A percentile compares a stretch with the other conserved stretches of the same genome.
Conservation (phyloP, 2,797 vertebrate species). For the Brachyrhaphis roseni region DNA sequence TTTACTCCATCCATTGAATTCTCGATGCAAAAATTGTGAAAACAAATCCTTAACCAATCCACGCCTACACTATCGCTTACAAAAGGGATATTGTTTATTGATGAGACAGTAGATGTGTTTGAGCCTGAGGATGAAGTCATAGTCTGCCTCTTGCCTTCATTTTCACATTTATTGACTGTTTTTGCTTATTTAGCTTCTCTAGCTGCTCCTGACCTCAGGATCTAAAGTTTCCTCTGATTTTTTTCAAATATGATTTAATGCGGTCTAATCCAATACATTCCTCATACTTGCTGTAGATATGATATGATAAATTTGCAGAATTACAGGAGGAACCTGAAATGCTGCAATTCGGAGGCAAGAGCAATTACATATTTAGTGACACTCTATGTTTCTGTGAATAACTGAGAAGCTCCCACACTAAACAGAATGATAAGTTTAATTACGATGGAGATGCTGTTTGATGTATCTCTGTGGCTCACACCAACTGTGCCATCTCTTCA, state of each 20-base stretch:
- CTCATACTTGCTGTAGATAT: constrained; percentile 30
- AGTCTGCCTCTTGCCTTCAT: constrained; percentile 37
- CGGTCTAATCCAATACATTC: constrained; percentile 34
- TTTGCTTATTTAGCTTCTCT: constrained; percentile 24
- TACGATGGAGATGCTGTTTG: constrained; percentile 74
- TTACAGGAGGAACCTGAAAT: constrained; percentile 58
- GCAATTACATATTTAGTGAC: constrained; percentile 73
- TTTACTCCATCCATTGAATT: constrained; percentile 40
- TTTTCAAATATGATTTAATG: constrained; percentile 55
- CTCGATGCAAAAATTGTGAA: constrained; percentile 45
- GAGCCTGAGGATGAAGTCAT: constrained; percentile 36
- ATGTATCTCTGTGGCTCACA: constrained; percentile 57
- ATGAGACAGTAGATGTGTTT: constrained; percentile 63
- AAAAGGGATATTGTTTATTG: constrained; percentile 64
- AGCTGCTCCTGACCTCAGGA: constrained; percentile 22
- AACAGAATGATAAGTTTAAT: constrained; percentile 68
- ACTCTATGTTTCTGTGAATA: constrained; percentile 64
- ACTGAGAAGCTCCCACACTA: constrained; percentile 52
- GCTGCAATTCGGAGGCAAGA: constrained; percentile 66
- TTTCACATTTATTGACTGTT: constrained; percentile 41
- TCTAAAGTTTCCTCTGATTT: constrained; percentile 48
- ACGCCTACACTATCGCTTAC: constrained; percentile 59
- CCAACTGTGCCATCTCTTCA: constrained; percentile 61
- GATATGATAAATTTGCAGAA: constrained; percentile 47
- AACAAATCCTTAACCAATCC: constrained; percentile 68